Evolutionary conservation across 2,797 vertebrate genomes (phyloP).

Genomic region (Gymnothorax javanicus): DNA sequence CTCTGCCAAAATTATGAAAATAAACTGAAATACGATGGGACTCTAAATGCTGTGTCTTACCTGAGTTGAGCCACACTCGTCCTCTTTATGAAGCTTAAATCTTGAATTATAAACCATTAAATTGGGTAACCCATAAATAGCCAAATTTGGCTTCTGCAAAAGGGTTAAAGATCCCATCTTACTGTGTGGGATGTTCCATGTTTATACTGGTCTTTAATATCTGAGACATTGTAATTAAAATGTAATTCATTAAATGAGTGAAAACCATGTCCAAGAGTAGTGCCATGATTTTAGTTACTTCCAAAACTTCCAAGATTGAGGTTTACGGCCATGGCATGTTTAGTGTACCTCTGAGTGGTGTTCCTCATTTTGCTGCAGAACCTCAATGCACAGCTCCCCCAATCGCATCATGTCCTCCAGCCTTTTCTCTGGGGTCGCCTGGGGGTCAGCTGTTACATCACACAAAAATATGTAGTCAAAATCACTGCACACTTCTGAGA

Average conservation of each 20-base stretch:
- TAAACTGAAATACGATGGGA: too few species aligned
- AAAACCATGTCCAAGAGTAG: neutral
- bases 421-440: constrained; percentile 78
- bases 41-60: too few species aligned
- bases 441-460: constrained; percentile 65
- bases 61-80: too few species aligned
- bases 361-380: constrained; percentile 95
- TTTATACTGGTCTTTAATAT: neutral
- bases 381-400: constrained; percentile 93
- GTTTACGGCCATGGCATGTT: neutral
- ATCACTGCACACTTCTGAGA: too few species aligned
- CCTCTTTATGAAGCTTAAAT: too few species aligned
- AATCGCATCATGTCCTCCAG: constrained; percentile 89
- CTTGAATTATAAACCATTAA: too few species aligned
- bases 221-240: neutral
- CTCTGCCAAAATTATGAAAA: too few species aligned
- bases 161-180: neutral
- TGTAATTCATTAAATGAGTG: neutral
- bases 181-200: neutral
- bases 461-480: neutral
- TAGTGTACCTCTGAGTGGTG: constrained; percentile 90
- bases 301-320: neutral
- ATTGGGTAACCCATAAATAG: too few species aligned
- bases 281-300: neutral
- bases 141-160: too few species aligned